A percentile compares a stretch with the other conserved stretches of the same genome.
Evolutionary conservation across 2,113 vertebrate genomes (phyloP).

Genomic region (Microtus pennsylvanicus): DNA sequence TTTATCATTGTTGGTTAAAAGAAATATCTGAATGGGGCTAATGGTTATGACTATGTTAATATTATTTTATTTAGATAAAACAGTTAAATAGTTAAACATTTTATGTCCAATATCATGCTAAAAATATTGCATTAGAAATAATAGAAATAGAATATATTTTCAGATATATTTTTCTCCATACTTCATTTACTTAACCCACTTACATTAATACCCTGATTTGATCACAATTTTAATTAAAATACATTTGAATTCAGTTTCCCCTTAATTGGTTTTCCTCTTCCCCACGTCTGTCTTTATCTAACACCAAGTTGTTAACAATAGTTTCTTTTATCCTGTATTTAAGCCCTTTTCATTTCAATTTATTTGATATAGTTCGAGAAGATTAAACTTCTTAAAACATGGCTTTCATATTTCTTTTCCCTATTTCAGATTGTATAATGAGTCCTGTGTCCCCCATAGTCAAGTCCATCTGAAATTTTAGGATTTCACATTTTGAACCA

Average conservation of each 20-base stretch:
- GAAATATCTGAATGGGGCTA: not conserved
- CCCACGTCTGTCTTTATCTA: not conserved
- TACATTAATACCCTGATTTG: not conserved
- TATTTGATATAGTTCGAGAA: not conserved
- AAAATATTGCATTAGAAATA: not conserved
- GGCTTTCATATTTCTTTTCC: not conserved
- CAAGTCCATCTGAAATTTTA: not conserved
- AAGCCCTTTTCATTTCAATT: conserved; percentile 12
- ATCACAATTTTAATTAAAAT: conserved; percentile 48
- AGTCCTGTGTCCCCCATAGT: not conserved
- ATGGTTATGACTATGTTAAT: not conserved
- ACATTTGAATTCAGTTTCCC: conserved; percentile 1
- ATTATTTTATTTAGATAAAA: not conserved
- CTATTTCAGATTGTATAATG: not conserved
- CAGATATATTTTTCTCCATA: not conserved
- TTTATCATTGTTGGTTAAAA: not conserved
- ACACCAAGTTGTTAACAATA: not conserved
- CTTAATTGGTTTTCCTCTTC: not conserved
- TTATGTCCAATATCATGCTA: not conserved
- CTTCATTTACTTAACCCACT: not conserved
- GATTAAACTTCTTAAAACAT: not conserved
- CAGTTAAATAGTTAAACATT: not conserved
- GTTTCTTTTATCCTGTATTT: conserved; percentile 36
- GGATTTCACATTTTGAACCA: not conserved
- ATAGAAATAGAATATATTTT: conserved; percentile 22